phyloP scores from a whole-genome alignment of 2,888 invertebrate genomes.

The Melolontha melolontha region DNA sequence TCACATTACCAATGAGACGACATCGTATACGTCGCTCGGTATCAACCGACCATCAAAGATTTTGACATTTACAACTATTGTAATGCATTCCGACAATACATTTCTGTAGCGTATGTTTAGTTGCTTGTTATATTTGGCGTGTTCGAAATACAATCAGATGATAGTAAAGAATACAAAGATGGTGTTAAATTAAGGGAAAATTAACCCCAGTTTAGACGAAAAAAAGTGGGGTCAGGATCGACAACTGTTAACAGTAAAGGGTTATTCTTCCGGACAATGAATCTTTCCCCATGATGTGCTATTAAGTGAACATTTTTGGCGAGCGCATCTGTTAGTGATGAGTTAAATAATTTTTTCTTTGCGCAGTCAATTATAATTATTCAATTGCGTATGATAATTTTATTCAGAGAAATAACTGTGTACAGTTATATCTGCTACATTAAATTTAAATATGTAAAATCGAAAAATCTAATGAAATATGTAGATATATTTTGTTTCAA shows the following conservation, averaged over 20 bases:
- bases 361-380: conserved; percentile 14
- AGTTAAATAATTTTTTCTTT: conserved; percentile 22
- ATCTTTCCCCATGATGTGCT: conserved; percentile 50
- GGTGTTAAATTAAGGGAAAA: conserved; percentile 48
- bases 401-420: conserved; percentile 8
- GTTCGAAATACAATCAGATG: too few species aligned
- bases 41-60: too few species aligned
- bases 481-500: too few species aligned
- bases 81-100: too few species aligned
- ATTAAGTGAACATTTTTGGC: conserved; percentile 50
- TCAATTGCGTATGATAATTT: conserved; percentile 24
- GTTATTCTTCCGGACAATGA: conserved; percentile 55
- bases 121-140: too few species aligned
- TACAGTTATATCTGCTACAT: not conserved
- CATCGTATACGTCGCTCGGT: too few species aligned
- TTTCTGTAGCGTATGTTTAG: too few species aligned
- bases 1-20: too few species aligned
- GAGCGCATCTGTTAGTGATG: conserved; percentile 51
- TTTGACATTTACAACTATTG: too few species aligned
- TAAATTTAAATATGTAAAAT: conserved; percentile 1
- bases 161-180: conserved; percentile 11
- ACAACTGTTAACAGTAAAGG: conserved; percentile 54
- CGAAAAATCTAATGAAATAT: too few species aligned
- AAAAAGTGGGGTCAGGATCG: conserved; percentile 47
- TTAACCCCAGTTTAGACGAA: conserved; percentile 43